Conservation (phyloP, 2,888 invertebrate species). For the Oligia strigilis region DNA sequence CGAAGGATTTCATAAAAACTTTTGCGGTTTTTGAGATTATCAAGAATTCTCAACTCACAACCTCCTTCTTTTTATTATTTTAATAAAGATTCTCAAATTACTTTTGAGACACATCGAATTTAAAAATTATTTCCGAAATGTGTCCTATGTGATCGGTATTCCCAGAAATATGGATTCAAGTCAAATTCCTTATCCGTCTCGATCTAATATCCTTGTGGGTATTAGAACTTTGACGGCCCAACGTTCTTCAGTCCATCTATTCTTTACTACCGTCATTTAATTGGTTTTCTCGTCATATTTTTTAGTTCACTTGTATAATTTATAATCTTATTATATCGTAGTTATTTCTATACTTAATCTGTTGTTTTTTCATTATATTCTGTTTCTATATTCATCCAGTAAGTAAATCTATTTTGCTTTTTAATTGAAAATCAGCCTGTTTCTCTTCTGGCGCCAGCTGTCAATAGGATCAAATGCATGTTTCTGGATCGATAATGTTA, state of each 20-base stretch:
- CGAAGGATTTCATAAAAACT: background rate
- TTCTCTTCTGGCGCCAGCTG: background rate
- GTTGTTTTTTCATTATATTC: slow-evolving; percentile 21
- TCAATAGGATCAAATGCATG: background rate
- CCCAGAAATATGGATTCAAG: background rate
- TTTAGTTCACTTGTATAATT: background rate
- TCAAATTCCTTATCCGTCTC: background rate
- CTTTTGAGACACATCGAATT: background rate
- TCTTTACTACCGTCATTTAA: background rate
- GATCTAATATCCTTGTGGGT: background rate
- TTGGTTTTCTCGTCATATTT: background rate
- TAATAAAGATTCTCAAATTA: background rate
- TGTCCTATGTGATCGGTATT: background rate
- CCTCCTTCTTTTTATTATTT: background rate
- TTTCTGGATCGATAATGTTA: background rate
- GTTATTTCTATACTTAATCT: slow-evolving; percentile 4
- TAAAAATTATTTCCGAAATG: background rate
- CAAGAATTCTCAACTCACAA: background rate
- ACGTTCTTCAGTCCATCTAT: background rate
- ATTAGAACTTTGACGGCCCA: slow-evolving; percentile 9
- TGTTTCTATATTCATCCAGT: slow-evolving; percentile 1
- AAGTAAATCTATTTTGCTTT: slow-evolving; percentile 10
- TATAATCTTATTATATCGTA: background rate
- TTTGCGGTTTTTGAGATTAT: background rate
- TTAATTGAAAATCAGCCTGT: slow-evolving; percentile 10